Percentiles rank a stretch among this genome's conserved stretches.
These are phyloP conservation scores for Argopecten irradians DNA, from an alignment of 1,140 invertebrate genomes.

Conservation along the genomic window DNA sequence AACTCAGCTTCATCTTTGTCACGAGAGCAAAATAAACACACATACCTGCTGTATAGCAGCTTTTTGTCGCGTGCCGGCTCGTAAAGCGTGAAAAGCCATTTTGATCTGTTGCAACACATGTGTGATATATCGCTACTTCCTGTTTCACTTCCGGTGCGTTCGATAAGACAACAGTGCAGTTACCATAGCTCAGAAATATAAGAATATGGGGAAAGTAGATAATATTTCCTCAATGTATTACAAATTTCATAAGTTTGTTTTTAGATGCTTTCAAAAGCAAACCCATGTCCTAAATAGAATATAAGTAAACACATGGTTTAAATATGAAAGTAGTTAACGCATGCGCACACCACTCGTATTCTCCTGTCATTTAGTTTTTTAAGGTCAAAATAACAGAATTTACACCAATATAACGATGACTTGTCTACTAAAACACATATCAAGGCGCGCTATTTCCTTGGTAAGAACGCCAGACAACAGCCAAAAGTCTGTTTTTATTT, in stretches of 20 bases:
- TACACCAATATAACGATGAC: not conserved
- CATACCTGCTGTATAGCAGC: not conserved
- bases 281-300: too few relatives aligned
- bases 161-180: too few relatives aligned
- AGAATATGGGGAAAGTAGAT: too few relatives aligned
- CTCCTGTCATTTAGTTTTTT: not conserved
- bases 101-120: not conserved
- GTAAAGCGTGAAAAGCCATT: not conserved
- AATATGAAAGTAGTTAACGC: not conserved
- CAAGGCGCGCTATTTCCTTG: not conserved
- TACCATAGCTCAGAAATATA: too few relatives aligned
- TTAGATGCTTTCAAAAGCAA: too few relatives aligned
- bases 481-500: not conserved
- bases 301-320: too few relatives aligned
- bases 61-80: not conserved
- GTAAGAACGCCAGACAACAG: not conserved
- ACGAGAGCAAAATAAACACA: not conserved
- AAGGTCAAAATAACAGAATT: not conserved
- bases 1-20: not conserved
- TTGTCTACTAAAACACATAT: not conserved
- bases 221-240: too few relatives aligned
- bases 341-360: not conserved
- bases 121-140: not conserved
- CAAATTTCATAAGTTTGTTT: too few relatives aligned
- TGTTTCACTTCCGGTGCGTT: not conserved